These are phyloP conservation scores for Stichodactyla helianthus DNA, from an alignment of 64 coral and sea anemone genomes.

Conservation along the genomic window DNA sequence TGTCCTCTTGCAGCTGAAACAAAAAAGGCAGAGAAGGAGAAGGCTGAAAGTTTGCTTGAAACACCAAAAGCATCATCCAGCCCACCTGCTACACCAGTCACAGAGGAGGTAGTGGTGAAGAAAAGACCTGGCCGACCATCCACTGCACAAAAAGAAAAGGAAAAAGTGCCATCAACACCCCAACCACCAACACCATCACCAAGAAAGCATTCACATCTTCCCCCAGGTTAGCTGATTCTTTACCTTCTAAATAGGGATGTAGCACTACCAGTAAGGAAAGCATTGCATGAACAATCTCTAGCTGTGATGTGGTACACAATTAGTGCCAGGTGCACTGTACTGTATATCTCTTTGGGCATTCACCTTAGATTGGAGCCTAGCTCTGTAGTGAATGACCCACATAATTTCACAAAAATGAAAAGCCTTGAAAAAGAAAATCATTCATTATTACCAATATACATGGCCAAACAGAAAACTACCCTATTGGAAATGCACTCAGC, in stretches of 20 bases:
- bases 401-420: too few species aligned
- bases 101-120: conserved; percentile 4
- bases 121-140: conserved; percentile 58
- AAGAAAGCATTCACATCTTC: conserved; percentile 76
- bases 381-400: too few species aligned
- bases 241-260: background rate
- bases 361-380: too few species aligned
- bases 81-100: background rate
- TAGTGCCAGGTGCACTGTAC: too few species aligned
- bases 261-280: too few species aligned
- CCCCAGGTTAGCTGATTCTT: conserved; percentile 47
- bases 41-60: conserved; percentile 21
- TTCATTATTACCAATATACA: too few species aligned
- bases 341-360: too few species aligned
- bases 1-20: conserved; percentile 80
- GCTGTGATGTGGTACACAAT: too few species aligned
- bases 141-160: conserved; percentile 1
- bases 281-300: too few species aligned
- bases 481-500: too few species aligned
- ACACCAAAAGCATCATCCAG: conserved; percentile 15
- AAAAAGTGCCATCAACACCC: conserved; percentile 22
- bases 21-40: conserved; percentile 68
- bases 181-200: conserved; percentile 72
- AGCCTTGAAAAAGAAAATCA: too few species aligned
- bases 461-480: too few species aligned